phyloP scores from a whole-genome alignment of 2,113 vertebrate species.

The Microcebus tavaratra region DNA sequence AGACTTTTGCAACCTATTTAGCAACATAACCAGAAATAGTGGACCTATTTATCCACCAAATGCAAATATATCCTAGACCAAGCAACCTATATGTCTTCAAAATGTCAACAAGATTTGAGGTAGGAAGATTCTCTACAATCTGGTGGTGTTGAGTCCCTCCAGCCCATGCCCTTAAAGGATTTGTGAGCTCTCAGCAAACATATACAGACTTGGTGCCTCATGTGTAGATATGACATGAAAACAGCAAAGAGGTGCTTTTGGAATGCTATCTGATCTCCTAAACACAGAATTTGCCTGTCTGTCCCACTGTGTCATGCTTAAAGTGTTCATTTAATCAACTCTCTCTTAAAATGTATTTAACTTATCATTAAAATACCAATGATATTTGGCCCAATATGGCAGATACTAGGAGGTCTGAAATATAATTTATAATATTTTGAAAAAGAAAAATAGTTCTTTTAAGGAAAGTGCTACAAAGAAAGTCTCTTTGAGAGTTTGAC shows the following conservation, averaged over 20 bases:
- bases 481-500: background rate
- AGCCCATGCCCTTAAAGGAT: background rate
- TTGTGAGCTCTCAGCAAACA: background rate
- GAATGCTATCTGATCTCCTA: background rate
- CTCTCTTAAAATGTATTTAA: background rate
- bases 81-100: background rate
- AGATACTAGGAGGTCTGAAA: background rate
- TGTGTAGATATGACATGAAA: background rate
- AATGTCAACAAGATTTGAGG: background rate
- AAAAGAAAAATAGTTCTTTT: background rate
- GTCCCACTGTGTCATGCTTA: background rate
- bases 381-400: background rate
- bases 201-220: background rate
- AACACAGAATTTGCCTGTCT: background rate
- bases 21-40: background rate
- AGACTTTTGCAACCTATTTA: background rate
- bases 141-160: background rate
- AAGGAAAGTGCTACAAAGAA: background rate
- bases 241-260: background rate
- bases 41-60: background rate
- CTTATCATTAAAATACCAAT: background rate
- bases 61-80: background rate
- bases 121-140: background rate
- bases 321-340: conserved; percentile 6
- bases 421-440: background rate